Conservation (phyloP, 1,140 invertebrate genomes). For the Rhynchophorus ferrugineus region DNA sequence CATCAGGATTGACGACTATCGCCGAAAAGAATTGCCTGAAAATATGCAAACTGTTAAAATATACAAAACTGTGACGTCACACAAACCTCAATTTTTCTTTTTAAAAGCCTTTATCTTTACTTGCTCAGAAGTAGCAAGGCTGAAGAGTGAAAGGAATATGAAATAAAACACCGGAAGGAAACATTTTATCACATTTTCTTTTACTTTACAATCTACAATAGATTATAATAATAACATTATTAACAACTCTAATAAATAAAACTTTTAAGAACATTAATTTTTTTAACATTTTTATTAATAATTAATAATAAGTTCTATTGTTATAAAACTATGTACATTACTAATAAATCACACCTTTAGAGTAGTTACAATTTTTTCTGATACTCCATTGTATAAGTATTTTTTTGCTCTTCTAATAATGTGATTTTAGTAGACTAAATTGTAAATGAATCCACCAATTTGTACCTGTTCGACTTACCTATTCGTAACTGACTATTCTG, state of each 20-base stretch:
- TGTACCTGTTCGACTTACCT: too few relatives aligned
- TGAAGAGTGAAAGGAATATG: too few relatives aligned
- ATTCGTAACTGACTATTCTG: too few relatives aligned
- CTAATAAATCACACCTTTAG: conserved; percentile 22
- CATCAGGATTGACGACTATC: too few relatives aligned
- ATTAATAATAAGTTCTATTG: conserved; percentile 25
- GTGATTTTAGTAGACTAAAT: neutral
- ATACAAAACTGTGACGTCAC: too few relatives aligned
- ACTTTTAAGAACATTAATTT: conserved; percentile 29
- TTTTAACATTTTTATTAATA: conserved; percentile 28
- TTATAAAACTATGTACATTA: conserved; percentile 38
- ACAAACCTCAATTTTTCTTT: too few relatives aligned
- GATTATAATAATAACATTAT: conserved; percentile 31
- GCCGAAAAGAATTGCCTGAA: too few relatives aligned
- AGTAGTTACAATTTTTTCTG: conserved; percentile 3
- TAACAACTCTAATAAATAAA: conserved; percentile 34
- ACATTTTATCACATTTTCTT: conserved; percentile 16
- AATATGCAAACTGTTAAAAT: too few relatives aligned
- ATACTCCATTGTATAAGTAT: neutral
- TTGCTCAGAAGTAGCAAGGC: too few relatives aligned
- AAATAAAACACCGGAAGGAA: neutral
- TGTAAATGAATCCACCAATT: too few relatives aligned
- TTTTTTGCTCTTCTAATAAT: neutral
- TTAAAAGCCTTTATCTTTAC: too few relatives aligned
- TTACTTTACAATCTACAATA: conserved; percentile 21